phyloP scores from a whole-genome alignment of 2,797 vertebrate genomes.

The Coracias cyanogaster region DNA sequence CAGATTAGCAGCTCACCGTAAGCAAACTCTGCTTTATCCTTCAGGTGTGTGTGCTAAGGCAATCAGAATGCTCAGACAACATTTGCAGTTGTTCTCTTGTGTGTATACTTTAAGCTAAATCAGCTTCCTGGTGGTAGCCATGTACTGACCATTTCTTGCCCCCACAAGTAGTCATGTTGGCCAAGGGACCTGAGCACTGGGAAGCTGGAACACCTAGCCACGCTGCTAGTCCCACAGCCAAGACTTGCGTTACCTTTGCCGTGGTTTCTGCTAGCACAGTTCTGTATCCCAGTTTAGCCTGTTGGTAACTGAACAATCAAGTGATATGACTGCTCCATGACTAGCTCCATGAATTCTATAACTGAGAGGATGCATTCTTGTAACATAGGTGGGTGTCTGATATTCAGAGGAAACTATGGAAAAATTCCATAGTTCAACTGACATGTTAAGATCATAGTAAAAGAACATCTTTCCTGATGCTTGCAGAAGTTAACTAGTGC shows the following conservation, averaged over 20 bases:
- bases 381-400: background rate
- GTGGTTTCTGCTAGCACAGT: background rate
- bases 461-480: background rate
- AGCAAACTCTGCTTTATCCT: background rate
- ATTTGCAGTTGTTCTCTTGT: background rate
- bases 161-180: background rate
- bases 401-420: background rate
- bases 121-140: background rate
- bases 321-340: background rate
- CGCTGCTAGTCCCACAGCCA: background rate
- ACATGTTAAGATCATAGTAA: background rate
- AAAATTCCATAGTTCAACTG: background rate
- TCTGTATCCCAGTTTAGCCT: background rate
- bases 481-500: background rate
- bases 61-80: background rate
- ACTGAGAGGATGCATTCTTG: background rate
- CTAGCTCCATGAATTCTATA: background rate
- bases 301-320: background rate
- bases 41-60: background rate
- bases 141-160: background rate
- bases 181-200: background rate
- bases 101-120: rapidly evolving
- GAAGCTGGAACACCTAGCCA: background rate
- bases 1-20: background rate
- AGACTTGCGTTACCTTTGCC: background rate